Base-by-base conservation (phyloP, 2,797 vertebrate species). In the Spatula clypeata region DNA sequence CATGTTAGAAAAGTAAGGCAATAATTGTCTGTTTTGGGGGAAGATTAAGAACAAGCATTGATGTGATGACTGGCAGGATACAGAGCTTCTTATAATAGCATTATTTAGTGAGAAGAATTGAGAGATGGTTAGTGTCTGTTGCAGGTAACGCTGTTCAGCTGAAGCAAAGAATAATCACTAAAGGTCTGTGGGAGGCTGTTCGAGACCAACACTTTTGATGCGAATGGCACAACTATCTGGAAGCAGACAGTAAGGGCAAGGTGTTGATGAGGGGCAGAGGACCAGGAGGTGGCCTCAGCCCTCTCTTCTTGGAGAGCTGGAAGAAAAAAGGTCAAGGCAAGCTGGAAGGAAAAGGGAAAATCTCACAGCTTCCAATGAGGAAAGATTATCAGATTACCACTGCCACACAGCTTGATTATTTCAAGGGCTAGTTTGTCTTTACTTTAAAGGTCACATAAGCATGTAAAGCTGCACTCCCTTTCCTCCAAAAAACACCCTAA, bases 351-450 rank as follows among this genome's bases (percentile, higher is more conserved):
- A 38, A 60, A 51, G 5, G 6, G 18, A 34, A 34, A 49, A 60
- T 2, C 26, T 34, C 32, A n/a, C 32, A 31, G 16, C 38, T 71
- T 61, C 77, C 49, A 21, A 17, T 51, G 34, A 60, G 3, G 7
- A 18, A n/a, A 53, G 21, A 16, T 14, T 1, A 1, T 26, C 0
- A 47, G 88, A 36, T 7, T 38, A 53, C 0, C 0, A 42, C n/a
- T 0, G 1, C 42, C 45, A 38, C 32, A 36, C 45, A 23, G 8
- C 40, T 49, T 21, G 11, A 29, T 61, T 61, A 47, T 57, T 54
- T 18, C 1, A 1, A 18, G 19, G 44, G 42, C 9, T 57, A 13
- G 18, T 36, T 67, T 26, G 19, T 45, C 47, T 80, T 58, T 36
- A 31, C 51, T 70, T 67, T 47, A 13, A 61, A 24, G 31, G 34